Percentiles rank a stretch among this genome's conserved stretches.
Evolutionary conservation across 2,113 vertebrate genomes (phyloP).

Genomic region (Mesembrinibis cayennensis): DNA sequence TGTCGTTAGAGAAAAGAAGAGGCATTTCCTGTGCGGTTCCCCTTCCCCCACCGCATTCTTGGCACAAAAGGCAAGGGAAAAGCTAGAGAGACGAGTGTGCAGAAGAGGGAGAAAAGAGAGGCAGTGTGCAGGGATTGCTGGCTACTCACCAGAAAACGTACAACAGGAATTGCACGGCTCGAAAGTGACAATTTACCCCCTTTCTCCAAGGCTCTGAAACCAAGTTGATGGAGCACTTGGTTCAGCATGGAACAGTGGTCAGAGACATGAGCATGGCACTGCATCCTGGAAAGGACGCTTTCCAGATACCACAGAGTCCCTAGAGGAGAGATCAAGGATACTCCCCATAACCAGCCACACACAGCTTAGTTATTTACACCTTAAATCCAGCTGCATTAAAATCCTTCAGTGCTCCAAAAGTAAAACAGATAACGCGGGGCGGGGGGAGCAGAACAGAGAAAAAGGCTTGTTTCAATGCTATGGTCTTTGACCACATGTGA

Average conservation of each 20-base stretch:
- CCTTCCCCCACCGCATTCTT: constrained; percentile 75
- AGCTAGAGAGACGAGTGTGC: constrained; percentile 54
- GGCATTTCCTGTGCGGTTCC: constrained; percentile 80
- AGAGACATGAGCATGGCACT: not conserved
- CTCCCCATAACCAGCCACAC: constrained; percentile 12
- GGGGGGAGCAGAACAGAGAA: not conserved
- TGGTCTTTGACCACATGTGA: not conserved
- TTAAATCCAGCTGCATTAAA: not conserved
- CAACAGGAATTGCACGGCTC: constrained; percentile 58
- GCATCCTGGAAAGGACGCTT: not conserved
- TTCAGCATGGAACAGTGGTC: not conserved
- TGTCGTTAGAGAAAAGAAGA: constrained; percentile 73
- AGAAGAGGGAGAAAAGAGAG: constrained; percentile 55
- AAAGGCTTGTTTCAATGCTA: not conserved
- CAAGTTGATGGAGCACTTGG: not conserved
- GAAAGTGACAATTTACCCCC: constrained; percentile 22
- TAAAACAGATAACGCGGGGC: not conserved
- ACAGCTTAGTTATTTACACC: constrained; percentile 18
- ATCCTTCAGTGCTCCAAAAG: not conserved
- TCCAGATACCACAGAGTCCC: not conserved
- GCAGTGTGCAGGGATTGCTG: constrained; percentile 67
- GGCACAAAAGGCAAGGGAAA: constrained; percentile 68
- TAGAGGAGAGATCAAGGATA: not conserved
- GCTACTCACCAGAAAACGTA: constrained; percentile 47
- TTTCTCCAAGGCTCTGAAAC: not conserved